A percentile compares a stretch with the other conserved stretches of the same genome.
phyloP scores from a whole-genome alignment of 2,888 invertebrate species.

The Augiades crinisus region DNA sequence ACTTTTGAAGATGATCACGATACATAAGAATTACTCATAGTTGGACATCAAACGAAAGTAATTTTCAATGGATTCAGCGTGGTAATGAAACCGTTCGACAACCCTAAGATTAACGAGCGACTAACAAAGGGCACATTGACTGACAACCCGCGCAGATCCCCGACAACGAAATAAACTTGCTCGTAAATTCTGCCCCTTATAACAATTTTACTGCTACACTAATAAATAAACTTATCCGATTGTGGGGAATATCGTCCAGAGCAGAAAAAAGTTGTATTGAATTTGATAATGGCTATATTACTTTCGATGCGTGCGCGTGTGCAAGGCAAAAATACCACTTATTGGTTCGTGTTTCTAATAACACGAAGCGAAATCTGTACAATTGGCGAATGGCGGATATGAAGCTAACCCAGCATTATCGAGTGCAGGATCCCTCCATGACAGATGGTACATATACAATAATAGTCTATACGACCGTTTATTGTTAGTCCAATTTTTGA shows the following conservation, averaged over 20 bases:
- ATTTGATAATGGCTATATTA: conserved; percentile 65
- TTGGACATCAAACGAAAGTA: conserved; percentile 23
- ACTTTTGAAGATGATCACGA: too few relatives aligned
- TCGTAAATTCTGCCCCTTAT: conserved; percentile 68
- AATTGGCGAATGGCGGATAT: conserved; percentile 42
- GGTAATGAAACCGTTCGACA: conserved; percentile 45
- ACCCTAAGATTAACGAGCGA: conserved; percentile 43
- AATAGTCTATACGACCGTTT: conserved; percentile 49
- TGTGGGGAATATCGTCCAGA: conserved; percentile 47
- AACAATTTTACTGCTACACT: conserved; percentile 63
- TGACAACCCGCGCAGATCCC: conserved; percentile 55
- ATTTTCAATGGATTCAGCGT: conserved; percentile 30
- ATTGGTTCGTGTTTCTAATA: conserved; percentile 53
- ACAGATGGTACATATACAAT: conserved; percentile 74
- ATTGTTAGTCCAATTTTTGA: conserved; percentile 64
- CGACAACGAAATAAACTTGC: conserved; percentile 61
- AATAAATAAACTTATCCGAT: conserved; percentile 74
- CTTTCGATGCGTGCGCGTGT: conserved; percentile 49
- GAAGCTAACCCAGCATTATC: conserved; percentile 61
- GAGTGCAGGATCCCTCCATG: conserved; percentile 60
- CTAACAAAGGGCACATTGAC: conserved; percentile 61
- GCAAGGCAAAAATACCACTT: conserved; percentile 48
- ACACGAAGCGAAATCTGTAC: conserved; percentile 56
- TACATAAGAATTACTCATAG: conserved; percentile 6
- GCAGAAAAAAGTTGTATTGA: conserved; percentile 41